Percentiles rank a stretch among this genome's conserved stretches.
These are phyloP conservation scores for Sparidentex hasta DNA, from an alignment of 2,797 vertebrate genomes.

Conservation along the genomic window DNA sequence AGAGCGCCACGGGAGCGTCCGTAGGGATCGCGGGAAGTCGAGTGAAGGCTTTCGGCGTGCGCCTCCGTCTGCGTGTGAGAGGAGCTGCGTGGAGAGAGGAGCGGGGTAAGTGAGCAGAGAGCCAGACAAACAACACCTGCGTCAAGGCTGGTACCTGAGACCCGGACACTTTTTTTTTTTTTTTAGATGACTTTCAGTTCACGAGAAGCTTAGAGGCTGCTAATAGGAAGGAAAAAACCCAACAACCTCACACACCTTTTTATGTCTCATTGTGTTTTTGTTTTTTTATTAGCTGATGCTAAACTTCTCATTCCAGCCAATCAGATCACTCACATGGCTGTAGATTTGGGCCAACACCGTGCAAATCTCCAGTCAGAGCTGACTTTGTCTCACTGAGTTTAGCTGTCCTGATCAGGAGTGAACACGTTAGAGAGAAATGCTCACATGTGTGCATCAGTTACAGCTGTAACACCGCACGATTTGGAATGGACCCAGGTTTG, in stretches of 20 bases:
- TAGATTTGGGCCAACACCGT: neutral
- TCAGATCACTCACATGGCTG: constrained; percentile 3
- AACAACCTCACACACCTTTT: no score
- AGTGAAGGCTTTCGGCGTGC: constrained; percentile 12
- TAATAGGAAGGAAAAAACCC: constrained; percentile 5
- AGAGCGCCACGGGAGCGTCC: constrained; percentile 55
- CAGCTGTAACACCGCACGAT: constrained; percentile 55
- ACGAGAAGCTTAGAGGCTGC: constrained; percentile 4
- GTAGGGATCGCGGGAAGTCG: constrained; percentile 31
- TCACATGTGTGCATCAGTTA: constrained; percentile 9
- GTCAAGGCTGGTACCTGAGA: constrained; percentile 40
- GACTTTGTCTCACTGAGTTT: neutral
- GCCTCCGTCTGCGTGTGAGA: neutral
- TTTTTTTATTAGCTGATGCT: constrained; percentile 15
- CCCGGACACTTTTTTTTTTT: no score
- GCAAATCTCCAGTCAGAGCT: neutral
- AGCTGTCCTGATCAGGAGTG: constrained; percentile 1
- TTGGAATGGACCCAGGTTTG: constrained; percentile 77
- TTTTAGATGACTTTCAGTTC: constrained; percentile 39
- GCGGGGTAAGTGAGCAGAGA: constrained; percentile 70
- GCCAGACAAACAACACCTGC: constrained; percentile 68
- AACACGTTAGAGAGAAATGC: neutral
- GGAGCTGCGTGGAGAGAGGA: constrained; percentile 48
- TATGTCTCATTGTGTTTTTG: neutral
- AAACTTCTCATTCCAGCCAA: constrained; percentile 31